phyloP scores from a whole-genome alignment of 1,140 invertebrate species.

The Chionoecetes opilio region DNA sequence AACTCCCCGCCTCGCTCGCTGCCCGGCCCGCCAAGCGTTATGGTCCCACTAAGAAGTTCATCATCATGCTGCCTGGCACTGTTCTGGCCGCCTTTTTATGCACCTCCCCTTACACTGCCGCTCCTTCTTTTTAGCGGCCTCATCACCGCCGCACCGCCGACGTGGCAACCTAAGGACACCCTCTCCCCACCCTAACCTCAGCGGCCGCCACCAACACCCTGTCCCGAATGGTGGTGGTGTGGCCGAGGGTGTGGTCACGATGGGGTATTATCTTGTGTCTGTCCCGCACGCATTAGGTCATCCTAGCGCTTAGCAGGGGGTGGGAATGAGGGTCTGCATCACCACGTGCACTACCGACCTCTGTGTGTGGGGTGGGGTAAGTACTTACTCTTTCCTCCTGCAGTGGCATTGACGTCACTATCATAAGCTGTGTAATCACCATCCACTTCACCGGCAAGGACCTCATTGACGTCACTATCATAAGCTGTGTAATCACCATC shows the following conservation, averaged over 20 bases:
- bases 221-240: background rate
- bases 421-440: background rate
- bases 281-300: background rate
- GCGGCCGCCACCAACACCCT: background rate
- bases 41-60: background rate
- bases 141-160: background rate
- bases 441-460: background rate
- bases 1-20: background rate
- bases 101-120: background rate
- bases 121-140: background rate
- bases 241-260: background rate
- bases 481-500: background rate
- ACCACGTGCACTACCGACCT: constrained; percentile 21
- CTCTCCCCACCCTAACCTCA: background rate
- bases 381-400: constrained; percentile 3
- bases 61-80: background rate
- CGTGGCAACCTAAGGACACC: background rate
- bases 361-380: background rate
- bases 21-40: background rate
- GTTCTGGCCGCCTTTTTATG: background rate
- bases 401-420: constrained; percentile 37
- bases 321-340: too few species aligned
- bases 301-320: background rate
- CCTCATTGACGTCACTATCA: too few species aligned
- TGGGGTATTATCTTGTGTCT: background rate